Base-by-base conservation (phyloP, 2,888 invertebrate species). In the Stenoptilia bipunctidactyla region DNA sequence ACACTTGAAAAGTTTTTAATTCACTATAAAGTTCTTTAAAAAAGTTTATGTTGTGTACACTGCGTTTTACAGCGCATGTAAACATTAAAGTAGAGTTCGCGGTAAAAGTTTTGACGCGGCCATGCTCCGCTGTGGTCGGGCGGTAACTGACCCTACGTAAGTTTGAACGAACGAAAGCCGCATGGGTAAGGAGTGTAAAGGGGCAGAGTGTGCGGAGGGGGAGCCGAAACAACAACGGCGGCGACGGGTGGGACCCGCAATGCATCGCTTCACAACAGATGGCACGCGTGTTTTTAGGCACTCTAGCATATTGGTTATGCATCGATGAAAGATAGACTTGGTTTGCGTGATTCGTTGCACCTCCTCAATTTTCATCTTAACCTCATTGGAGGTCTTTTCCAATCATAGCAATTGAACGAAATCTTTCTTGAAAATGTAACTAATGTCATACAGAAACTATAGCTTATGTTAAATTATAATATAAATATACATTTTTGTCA, bases 111-210 rank as follows among this genome's bases (percentile, higher is more conserved):
- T 79, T 75, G 69, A 76, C 82, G 74, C 85, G 74, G 79, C 84
- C 84, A 83, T 82, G 64, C 82, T 84, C 80, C 74, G 72, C 70
- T 77, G 82, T 75, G 82, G 80, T 83, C 79, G 76, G 77, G 77
- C 84, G 82, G 84, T 85, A 85, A 85, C 85, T 85, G 85, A 85
- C 85, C n/a, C 85, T 85, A 82, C 83, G 83, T 20, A 85, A 83
- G 83, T 82, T 82, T 82, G 79, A 79, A 82, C 77, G 76, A 76
- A 77, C 76, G 76, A 79, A 80, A 80, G 80, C 80, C 79, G 80
- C 77, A 77, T 75, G 80, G 76, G 71, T 74, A 66, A 68, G 56
- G 61, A 56, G 51, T 56, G 58, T 55, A 61, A 67, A 65, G 61
- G 56, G 53, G 1, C 15, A 12, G 38, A 10, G 51, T 56, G 71